Conservation (phyloP, 64 coral and sea anemone species). For the Pocillopora damicornis region DNA sequence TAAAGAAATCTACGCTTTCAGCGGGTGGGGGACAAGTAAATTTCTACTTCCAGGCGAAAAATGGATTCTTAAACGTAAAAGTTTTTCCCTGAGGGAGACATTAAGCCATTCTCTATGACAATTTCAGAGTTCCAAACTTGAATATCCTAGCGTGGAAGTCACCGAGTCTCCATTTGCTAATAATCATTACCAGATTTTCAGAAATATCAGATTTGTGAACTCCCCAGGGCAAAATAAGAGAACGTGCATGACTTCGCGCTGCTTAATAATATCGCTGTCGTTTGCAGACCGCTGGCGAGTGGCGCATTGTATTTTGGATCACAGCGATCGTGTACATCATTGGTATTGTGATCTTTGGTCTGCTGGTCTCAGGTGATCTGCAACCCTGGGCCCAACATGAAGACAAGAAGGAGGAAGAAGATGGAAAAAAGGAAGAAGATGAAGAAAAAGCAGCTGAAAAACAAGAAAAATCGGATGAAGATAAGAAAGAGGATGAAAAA, state of each 20-base stretch:
- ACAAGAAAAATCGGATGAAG: conserved; percentile 35
- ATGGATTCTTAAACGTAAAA: too few relatives aligned
- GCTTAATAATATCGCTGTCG: background rate
- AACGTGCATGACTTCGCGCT: background rate
- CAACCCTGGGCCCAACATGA: conserved; percentile 79
- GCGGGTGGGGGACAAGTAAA: too few relatives aligned
- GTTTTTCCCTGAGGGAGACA: too few relatives aligned
- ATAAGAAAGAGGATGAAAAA: conserved; percentile 50
- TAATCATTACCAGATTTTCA: too few relatives aligned
- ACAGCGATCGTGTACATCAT: conserved; percentile 85
- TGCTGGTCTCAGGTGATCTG: conserved; percentile 83
- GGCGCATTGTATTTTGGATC: conserved; percentile 99
- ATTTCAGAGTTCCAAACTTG: too few relatives aligned
- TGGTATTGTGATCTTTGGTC: conserved; percentile 84
- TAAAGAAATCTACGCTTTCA: too few relatives aligned
- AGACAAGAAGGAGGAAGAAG: conserved; percentile 36
- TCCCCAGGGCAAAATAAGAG: too few relatives aligned
- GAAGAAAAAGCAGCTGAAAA: conserved; percentile 44
- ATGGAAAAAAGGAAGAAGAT: conserved; percentile 45
- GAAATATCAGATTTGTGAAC: too few relatives aligned
- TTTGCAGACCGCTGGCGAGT: conserved; percentile 85
- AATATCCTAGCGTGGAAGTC: too few relatives aligned
- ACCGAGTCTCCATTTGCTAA: too few relatives aligned
- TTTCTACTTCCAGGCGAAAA: too few relatives aligned
- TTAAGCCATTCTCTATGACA: too few relatives aligned